These are phyloP conservation scores for Carterocephalus palaemon DNA, from an alignment of 2,888 invertebrate genomes.

Conservation along the genomic window DNA sequence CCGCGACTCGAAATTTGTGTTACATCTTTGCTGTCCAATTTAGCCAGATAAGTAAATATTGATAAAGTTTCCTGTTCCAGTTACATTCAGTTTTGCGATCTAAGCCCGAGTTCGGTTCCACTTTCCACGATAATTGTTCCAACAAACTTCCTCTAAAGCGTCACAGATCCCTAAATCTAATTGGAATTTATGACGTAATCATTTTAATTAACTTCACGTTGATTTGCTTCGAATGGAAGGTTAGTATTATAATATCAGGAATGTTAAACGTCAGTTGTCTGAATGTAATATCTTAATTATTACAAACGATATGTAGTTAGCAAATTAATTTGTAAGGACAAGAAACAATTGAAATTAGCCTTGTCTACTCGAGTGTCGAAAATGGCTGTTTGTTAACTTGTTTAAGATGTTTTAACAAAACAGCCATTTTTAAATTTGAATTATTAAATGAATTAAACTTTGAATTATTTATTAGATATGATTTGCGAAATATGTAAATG, in stretches of 20 bases:
- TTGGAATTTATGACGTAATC: conserved; percentile 17
- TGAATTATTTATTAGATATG: no score
- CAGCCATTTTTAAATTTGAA: no score
- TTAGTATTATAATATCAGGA: neutral
- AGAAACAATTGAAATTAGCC: no score
- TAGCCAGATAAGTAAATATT: conserved; percentile 35
- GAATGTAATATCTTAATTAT: no score
- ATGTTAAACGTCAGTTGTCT: neutral
- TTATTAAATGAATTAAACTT: no score
- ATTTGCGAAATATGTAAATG: no score
- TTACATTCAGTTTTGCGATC: conserved; percentile 27
- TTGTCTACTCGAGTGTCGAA: no score
- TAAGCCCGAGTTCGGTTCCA: conserved; percentile 9
- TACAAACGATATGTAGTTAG: no score
- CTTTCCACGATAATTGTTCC: conserved; percentile 20
- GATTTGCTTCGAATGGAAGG: conserved; percentile 2
- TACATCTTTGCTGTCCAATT: conserved; percentile 32
- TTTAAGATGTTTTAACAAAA: no score
- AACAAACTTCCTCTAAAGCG: conserved; percentile 14
- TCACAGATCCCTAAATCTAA: conserved; percentile 17
- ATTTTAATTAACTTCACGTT: conserved; percentile 13
- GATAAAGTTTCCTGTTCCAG: conserved; percentile 33
- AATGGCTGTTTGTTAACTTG: no score
- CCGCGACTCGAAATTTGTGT: conserved; percentile 27
- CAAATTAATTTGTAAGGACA: no score